A percentile compares a stretch with the other conserved stretches of the same genome.
Conservation (phyloP, 2,888 invertebrate genomes). For the Apamea monoglypha region DNA sequence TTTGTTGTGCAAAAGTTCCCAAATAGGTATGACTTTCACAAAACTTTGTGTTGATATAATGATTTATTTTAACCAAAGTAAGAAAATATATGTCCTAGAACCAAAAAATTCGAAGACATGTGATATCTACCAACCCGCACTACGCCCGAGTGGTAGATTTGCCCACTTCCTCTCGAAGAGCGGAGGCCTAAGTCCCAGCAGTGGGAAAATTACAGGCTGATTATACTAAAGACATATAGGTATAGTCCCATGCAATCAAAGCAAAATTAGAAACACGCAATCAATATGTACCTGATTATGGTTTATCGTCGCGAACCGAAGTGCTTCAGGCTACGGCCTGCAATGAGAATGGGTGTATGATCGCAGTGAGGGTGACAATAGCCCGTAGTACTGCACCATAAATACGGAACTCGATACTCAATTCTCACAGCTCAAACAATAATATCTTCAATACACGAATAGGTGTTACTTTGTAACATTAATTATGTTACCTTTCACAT, state of each 20-base stretch:
- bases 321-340: constrained; percentile 46
- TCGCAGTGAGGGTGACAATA: constrained; percentile 52
- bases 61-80: neutral
- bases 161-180: neutral
- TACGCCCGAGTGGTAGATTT: neutral
- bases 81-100: neutral
- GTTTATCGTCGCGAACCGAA: constrained; percentile 52
- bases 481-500: neutral
- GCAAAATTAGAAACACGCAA: constrained; percentile 55
- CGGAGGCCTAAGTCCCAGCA: neutral
- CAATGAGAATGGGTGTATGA: constrained; percentile 54
- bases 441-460: constrained; percentile 11
- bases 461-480: neutral
- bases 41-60: neutral
- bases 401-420: constrained; percentile 28
- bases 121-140: neutral
- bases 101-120: neutral
- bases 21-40: neutral
- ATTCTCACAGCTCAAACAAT: constrained; percentile 18
- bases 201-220: neutral
- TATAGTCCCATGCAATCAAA: neutral
- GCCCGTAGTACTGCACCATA: constrained; percentile 30
- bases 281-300: constrained; percentile 50
- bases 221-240: neutral
- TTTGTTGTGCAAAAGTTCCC: too few relatives aligned